Percentiles rank a stretch among this genome's conserved stretches.
These are phyloP conservation scores for Chelmon rostratus DNA, from an alignment of 2,797 vertebrate genomes.

Conservation along the genomic window DNA sequence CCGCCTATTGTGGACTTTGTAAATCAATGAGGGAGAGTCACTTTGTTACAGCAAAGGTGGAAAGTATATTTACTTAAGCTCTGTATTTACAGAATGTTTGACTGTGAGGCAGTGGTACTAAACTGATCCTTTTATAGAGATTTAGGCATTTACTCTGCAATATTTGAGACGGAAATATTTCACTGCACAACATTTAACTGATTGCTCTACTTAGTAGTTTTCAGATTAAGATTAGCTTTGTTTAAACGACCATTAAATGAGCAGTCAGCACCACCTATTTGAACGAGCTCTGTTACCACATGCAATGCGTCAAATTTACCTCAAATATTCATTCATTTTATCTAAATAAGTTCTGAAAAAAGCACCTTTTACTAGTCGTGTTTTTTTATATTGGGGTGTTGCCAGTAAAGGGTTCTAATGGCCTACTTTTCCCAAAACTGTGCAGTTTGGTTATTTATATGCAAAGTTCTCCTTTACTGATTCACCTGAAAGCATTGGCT, in stretches of 20 bases:
- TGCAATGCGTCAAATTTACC: neutral
- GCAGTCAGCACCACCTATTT: too few species aligned
- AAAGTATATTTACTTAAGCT: constrained; percentile 8
- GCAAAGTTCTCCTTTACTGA: neutral
- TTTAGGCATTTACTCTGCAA: neutral
- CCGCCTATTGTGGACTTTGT: neutral
- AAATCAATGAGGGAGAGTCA: neutral
- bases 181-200: neutral
- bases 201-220: neutral
- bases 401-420: neutral
- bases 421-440: neutral
- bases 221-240: neutral
- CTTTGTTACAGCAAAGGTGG: neutral
- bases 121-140: neutral
- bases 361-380: neutral
- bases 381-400: neutral
- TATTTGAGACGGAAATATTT: neutral
- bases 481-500: too few species aligned
- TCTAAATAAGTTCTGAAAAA: neutral
- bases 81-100: neutral
- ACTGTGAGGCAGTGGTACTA: neutral
- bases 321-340: neutral
- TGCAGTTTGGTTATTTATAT: neutral
- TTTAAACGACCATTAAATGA: neutral
- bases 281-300: neutral